A percentile compares a stretch with the other conserved stretches of the same genome.
Evolutionary conservation across 2,797 vertebrate species (phyloP).

Genomic region (Heteromormyrus szaboi): DNA sequence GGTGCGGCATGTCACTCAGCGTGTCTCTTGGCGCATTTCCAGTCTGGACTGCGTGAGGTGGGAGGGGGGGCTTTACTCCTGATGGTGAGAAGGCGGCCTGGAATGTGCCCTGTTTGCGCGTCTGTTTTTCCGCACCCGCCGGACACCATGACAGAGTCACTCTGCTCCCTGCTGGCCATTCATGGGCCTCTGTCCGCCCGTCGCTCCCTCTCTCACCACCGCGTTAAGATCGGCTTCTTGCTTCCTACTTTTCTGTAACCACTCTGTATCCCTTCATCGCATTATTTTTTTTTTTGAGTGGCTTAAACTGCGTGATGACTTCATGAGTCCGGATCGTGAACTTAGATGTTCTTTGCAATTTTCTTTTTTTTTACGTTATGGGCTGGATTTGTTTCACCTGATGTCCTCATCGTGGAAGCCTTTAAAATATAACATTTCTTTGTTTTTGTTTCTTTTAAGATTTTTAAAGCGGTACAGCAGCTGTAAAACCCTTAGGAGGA

Average conservation of each 20-base stretch:
- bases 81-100: neutral
- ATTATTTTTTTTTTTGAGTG: neutral
- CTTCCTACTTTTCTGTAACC: neutral
- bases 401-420: neutral
- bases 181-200: neutral
- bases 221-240: neutral
- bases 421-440: neutral
- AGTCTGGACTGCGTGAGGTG: neutral
- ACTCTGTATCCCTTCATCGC: neutral
- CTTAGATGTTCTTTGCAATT: neutral
- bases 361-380: neutral
- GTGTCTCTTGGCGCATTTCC: neutral
- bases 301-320: neutral
- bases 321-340: neutral
- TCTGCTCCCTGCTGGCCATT: neutral
- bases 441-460: neutral
- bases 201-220: neutral
- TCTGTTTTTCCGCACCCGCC: neutral
- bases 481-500: neutral
- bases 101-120: neutral
- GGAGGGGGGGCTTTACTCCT: neutral
- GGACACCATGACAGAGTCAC: neutral
- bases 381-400: neutral
- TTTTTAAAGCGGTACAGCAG: neutral
- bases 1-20: neutral